Conservation (phyloP, 2,113 vertebrate genomes). For the Cebidichthys violaceus region DNA sequence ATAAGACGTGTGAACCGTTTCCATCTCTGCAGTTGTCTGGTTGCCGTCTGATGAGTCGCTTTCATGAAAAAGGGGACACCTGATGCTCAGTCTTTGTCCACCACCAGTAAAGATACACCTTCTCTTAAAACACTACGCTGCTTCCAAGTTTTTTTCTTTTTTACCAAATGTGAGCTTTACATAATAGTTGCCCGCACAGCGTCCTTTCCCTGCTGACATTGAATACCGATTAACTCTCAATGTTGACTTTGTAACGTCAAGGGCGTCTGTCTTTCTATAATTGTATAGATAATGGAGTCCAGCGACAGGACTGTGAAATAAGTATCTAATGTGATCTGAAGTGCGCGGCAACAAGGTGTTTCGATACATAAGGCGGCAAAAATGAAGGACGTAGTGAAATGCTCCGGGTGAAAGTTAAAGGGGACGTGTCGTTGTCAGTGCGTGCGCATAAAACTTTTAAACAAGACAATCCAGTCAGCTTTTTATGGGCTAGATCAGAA, state of each 20-base stretch:
- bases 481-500: no score
- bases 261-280: conserved; percentile 27
- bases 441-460: not conserved
- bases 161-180: conserved; percentile 32
- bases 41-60: not conserved
- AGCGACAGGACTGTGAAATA: conserved; percentile 12
- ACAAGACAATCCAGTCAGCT: no score
- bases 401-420: not conserved
- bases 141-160: not conserved
- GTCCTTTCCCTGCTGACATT: conserved; percentile 41
- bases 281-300: not conserved
- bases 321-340: conserved; percentile 4
- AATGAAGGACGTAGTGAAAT: not conserved
- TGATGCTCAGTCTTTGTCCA: conserved; percentile 9
- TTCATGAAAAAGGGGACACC: conserved; percentile 19
- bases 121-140: conserved; percentile 21
- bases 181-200: conserved; percentile 19
- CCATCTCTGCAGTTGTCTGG: not conserved
- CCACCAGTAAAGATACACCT: not conserved
- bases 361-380: not conserved
- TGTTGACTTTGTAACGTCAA: conserved; percentile 57
- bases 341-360: not conserved
- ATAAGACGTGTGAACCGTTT: not conserved
- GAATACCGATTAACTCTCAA: conserved; percentile 56
- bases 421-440: not conserved